Percentiles rank a stretch among this genome's conserved stretches.
Conservation (phyloP, 2,113 vertebrate genomes). For the Myotis brandtii region DNA sequence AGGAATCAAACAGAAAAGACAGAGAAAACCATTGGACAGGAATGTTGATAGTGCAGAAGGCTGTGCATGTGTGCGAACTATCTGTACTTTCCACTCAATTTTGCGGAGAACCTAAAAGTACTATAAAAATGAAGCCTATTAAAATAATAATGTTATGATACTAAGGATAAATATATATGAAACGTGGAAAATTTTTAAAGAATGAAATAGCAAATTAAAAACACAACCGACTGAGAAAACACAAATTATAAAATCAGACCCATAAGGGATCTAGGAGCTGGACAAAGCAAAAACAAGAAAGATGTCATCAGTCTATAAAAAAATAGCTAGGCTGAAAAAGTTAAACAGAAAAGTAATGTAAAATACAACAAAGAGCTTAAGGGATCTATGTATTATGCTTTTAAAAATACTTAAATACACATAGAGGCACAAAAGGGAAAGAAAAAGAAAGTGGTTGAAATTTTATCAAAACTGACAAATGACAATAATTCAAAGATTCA, state of each 20-base stretch:
- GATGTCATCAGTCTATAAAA: neutral
- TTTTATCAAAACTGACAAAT: slow-evolving; percentile 3
- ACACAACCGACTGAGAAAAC: neutral
- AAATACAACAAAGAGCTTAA: neutral
- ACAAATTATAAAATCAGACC: neutral
- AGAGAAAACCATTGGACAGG: neutral
- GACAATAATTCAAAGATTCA: neutral
- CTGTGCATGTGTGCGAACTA: neutral
- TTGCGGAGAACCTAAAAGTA: neutral
- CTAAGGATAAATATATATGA: neutral
- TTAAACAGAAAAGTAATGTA: neutral
- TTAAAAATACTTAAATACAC: neutral
- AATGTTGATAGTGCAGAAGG: too few species aligned
- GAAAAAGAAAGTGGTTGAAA: neutral
- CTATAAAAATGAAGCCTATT: neutral
- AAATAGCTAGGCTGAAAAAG: neutral
- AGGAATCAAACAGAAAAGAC: neutral
- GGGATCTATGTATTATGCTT: neutral
- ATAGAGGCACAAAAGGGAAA: neutral
- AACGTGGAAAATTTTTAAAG: neutral
- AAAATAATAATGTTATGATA: neutral
- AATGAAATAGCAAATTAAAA: neutral
- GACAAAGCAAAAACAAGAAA: neutral
- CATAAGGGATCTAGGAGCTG: neutral
- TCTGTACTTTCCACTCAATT: neutral